Base-by-base conservation (phyloP, 2,113 vertebrate species). In the Zosterops lateralis region DNA sequence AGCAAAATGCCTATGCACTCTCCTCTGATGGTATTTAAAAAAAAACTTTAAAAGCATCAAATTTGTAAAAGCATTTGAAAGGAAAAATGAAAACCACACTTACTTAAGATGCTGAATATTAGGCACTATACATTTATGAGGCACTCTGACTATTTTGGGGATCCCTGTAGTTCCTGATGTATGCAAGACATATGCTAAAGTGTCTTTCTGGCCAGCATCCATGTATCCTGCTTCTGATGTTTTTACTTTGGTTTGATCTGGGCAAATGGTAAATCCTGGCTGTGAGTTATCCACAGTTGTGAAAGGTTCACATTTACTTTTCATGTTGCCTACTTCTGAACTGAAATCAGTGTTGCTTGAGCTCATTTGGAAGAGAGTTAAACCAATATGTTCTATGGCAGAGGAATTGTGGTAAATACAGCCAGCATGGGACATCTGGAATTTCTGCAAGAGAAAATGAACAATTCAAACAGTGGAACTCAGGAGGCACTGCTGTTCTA, bases 81-180 rank as follows among this genome's bases (percentile, higher is more conserved):
- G 12, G 8, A 67, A 73, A 90, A 65, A 7, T 60, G 17, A 64
- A 84, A 90, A 82, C 10, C 15, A 62, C 56, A 96, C 98, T 97
- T 92, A 99, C 99, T 97, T 98, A 60, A 99, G 98, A 92, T 99
- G 98, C n/a, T 97, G 96, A 93, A 99, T 98, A 90, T 99, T 99
- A 73, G 99, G 99, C 42, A 99, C 90, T 53, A 99, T 99, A 66
- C 99, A 99, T 54, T 93, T 92, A 77, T 99, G 99, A 79, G 99
- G 99, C 20, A 99, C 99, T 97, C 97, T 97, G 70, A 99, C 99
- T 75, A 98, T 98, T 97, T 98, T 99, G 18, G 99, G 99, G 16
- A 84, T 80, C 21, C 99, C 99, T 4, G 99, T 99, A 16, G 99
- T 99, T 95, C 99, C 99, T 44, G 99, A 99, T 19, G 99, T 99